A percentile compares a stretch with the other conserved stretches of the same genome.
Conservation (phyloP, 2,113 vertebrate species). For the Phodopus roborovskii region DNA sequence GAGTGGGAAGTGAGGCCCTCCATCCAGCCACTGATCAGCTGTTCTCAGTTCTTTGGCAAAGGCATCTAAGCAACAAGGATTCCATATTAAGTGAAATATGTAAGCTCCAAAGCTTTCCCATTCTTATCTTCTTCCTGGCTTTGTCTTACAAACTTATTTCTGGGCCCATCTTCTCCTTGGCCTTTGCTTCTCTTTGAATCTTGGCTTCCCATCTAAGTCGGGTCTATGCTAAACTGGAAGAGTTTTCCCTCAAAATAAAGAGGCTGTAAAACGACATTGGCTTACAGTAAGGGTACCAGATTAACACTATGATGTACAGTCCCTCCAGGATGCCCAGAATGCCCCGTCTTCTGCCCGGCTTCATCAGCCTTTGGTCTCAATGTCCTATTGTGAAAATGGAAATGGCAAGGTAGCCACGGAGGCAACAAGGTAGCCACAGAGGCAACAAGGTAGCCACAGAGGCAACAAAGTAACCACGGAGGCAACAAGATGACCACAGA, state of each 20-base stretch:
- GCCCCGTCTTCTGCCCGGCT: neutral
- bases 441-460: slow-evolving; percentile 21
- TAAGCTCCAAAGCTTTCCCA: neutral
- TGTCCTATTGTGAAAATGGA: slow-evolving; percentile 2
- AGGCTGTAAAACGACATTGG: neutral
- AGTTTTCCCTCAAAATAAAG: slow-evolving; percentile 19
- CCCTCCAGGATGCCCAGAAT: neutral
- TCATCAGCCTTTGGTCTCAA: neutral
- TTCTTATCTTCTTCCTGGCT: neutral
- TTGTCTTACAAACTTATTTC: neutral
- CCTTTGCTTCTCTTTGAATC: slow-evolving; percentile 33
- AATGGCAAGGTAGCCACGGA: slow-evolving; percentile 9
- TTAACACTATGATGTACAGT: neutral
- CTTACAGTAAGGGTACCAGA: neutral
- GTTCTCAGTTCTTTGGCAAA: neutral
- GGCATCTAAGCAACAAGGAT: neutral
- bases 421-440: slow-evolving; percentile 23
- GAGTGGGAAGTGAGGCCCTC: slow-evolving; percentile 1
- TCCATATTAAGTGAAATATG: slow-evolving; percentile 8
- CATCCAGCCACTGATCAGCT: slow-evolving; percentile 27
- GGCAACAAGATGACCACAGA: too few species aligned
- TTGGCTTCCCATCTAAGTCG: neutral
- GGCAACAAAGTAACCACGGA: slow-evolving; percentile 19
- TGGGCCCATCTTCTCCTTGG: neutral
- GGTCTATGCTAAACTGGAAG: neutral